Conservation (phyloP, 2,888 invertebrate genomes). For the Amblyteles armatorius region DNA sequence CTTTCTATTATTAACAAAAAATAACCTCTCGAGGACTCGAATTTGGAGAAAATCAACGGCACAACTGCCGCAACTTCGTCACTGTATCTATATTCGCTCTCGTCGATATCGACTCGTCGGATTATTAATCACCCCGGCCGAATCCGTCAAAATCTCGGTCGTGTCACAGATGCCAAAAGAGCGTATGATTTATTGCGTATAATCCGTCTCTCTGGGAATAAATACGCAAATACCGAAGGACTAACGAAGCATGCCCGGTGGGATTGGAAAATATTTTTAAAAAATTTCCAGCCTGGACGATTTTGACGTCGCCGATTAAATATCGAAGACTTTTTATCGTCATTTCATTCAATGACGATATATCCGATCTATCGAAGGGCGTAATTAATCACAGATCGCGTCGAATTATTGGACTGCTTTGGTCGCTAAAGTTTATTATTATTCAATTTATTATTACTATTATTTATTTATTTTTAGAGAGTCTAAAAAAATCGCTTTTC, state of each 20-base stretch:
- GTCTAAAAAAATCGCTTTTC: neutral
- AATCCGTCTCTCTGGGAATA: conserved; percentile 9
- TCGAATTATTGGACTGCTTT: neutral
- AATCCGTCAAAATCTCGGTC: conserved; percentile 19
- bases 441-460: neutral
- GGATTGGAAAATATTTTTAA: neutral
- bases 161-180: conserved; percentile 29
- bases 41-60: neutral
- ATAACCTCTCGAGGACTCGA: neutral
- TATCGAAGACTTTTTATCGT: neutral
- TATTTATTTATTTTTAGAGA: neutral
- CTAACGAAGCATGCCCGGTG: neutral
- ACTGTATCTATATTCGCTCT: conserved; percentile 34
- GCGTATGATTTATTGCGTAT: conserved; percentile 9
- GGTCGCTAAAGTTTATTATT: neutral
- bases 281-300: neutral
- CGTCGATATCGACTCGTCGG: conserved; percentile 51
- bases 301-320: neutral
- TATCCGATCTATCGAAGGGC: neutral
- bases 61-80: neutral
- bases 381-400: neutral
- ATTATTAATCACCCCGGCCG: conserved; percentile 17
- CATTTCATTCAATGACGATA: neutral
- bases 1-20: too few relatives aligned
- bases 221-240: neutral